Conservation (phyloP, 2,888 invertebrate genomes). For the Drosophila pegasa region DNA sequence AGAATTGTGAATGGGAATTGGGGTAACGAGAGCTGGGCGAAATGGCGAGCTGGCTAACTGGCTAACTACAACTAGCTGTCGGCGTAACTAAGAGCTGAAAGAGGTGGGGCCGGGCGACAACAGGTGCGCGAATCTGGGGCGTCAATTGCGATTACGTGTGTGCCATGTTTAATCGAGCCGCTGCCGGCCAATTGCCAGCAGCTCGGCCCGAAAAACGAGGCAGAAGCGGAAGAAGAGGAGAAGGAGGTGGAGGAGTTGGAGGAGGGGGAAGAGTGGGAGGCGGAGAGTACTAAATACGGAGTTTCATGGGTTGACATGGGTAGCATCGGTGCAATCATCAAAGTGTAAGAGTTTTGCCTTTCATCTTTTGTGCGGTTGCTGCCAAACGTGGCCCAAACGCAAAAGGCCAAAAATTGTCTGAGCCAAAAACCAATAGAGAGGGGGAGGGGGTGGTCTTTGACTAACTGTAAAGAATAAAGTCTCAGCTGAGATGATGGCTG, state of each 20-base stretch:
- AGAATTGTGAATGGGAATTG: constrained; percentile 1
- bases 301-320: constrained; percentile 6
- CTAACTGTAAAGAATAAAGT: not conserved
- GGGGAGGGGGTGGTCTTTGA: not conserved
- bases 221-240: too few relatives aligned
- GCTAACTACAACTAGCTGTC: constrained; percentile 3
- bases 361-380: constrained; percentile 71
- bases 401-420: constrained; percentile 38
- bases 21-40: not conserved
- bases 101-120: constrained; percentile 40
- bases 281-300: constrained; percentile 11
- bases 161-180: constrained; percentile 64
- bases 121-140: constrained; percentile 76
- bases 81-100: not conserved
- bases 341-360: constrained; percentile 44
- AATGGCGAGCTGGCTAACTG: not conserved
- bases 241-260: too few relatives aligned
- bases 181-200: constrained; percentile 16
- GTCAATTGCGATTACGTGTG: constrained; percentile 75
- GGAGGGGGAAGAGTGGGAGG: not conserved
- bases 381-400: not conserved
- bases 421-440: constrained; percentile 17
- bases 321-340: constrained; percentile 45
- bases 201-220: not conserved
- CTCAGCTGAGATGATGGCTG: constrained; percentile 19